phyloP scores from a whole-genome alignment of 2,113 vertebrate species.

The Elephas maximus region DNA sequence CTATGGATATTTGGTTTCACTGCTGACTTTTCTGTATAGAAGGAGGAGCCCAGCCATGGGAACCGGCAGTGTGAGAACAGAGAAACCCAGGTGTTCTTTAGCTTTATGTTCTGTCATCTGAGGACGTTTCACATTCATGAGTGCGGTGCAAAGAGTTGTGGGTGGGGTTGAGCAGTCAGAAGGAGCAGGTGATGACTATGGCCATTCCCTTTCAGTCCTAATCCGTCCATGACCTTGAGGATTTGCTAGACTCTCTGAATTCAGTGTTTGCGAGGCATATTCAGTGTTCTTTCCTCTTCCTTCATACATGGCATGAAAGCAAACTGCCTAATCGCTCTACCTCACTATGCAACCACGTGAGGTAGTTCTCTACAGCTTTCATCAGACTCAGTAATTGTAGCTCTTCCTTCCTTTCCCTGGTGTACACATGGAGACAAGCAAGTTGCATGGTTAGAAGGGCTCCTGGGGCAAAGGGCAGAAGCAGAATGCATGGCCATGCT shows the following conservation, averaged over 20 bases:
- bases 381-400: background rate
- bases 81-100: background rate
- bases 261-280: background rate
- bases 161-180: background rate
- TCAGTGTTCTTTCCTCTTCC: constrained; percentile 5
- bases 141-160: background rate
- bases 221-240: background rate
- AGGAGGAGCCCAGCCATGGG: constrained; percentile 19
- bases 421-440: background rate
- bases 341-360: background rate
- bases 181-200: background rate
- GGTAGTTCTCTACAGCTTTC: background rate
- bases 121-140: background rate
- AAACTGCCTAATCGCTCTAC: background rate
- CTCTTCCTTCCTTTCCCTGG: constrained; percentile 31
- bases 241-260: constrained; percentile 24
- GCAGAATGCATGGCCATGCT: background rate
- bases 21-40: constrained; percentile 45
- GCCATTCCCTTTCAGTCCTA: background rate
- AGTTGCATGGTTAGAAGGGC: background rate
- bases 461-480: background rate
- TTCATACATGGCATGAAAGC: background rate
- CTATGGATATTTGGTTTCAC: constrained; percentile 57
- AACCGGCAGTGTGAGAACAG: background rate
- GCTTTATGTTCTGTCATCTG: background rate